phyloP scores from a whole-genome alignment of 2,888 invertebrate species.

The Caenorhabditis sp. region DNA sequence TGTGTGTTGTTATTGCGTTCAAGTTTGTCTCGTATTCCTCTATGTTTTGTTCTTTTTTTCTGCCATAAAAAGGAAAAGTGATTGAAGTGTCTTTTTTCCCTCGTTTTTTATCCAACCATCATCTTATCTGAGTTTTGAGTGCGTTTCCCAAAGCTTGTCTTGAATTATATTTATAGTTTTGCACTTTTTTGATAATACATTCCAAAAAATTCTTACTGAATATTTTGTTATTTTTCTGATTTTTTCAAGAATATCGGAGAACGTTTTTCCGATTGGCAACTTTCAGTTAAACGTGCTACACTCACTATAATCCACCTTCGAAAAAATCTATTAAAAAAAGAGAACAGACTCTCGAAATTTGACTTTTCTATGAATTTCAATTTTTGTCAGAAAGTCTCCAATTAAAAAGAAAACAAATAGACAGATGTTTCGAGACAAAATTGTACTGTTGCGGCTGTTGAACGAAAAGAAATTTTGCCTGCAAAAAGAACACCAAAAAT shows the following conservation, averaged over 20 bases:
- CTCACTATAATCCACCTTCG: no score
- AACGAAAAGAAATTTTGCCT: not conserved
- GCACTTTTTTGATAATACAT: not conserved
- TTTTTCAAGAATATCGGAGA: no score
- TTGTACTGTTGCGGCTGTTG: not conserved
- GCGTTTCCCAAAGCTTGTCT: not conserved
- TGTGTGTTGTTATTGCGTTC: not conserved
- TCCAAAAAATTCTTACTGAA: no score
- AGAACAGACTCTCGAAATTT: no score
- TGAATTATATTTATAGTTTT: not conserved
- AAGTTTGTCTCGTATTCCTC: not conserved
- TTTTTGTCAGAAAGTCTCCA: no score
- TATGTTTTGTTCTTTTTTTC: not conserved
- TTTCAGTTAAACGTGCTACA: no score
- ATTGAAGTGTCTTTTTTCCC: not conserved
- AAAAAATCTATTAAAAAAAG: no score
- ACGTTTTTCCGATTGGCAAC: no score
- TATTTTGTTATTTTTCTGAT: no score
- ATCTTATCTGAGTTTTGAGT: not conserved
- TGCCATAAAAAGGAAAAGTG: constrained; percentile 1
- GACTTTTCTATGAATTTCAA: no score
- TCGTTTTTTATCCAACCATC: not conserved
- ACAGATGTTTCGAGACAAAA: no score
- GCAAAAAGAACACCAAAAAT: not conserved
- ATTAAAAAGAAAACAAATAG: no score